Percentiles rank a stretch among this genome's conserved stretches.
Conservation (phyloP, 2,797 vertebrate genomes). For the Alauda arvensis region DNA sequence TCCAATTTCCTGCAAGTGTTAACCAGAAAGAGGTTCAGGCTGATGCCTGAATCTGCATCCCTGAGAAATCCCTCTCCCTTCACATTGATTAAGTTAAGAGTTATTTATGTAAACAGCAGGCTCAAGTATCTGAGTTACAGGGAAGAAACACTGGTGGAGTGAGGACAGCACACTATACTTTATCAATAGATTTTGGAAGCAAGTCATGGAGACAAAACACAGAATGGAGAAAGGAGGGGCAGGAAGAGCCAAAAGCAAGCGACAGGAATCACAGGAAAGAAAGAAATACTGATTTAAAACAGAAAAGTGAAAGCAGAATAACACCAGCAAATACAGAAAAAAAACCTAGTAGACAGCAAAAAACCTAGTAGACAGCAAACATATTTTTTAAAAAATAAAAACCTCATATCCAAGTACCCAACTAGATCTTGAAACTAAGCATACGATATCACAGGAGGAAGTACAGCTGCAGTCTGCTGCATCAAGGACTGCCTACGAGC, state of each 20-base stretch:
- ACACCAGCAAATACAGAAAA: neutral
- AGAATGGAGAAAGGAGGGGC: rapidly evolving
- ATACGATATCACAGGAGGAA: neutral
- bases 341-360: neutral
- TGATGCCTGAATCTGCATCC: neutral
- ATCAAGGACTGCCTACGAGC: neutral
- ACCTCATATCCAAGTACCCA: neutral
- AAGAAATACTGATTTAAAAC: neutral
- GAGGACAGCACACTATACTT: neutral
- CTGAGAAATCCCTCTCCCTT: neutral
- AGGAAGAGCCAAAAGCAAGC: neutral
- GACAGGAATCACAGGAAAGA: neutral
- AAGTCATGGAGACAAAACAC: neutral
- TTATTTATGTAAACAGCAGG: neutral
- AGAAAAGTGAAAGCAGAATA: neutral
- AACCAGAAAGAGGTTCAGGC: neutral
- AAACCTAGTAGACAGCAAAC: neutral
- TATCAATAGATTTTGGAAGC: neutral
- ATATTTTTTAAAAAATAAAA: neutral
- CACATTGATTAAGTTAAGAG: neutral
- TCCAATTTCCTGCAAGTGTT: neutral
- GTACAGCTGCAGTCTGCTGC: neutral
- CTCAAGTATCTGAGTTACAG: neutral
- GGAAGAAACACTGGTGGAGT: neutral
- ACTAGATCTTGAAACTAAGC: neutral